Evolutionary conservation across 2,113 vertebrate genomes (phyloP).

Genomic region (Dendropsophus ebraccatus): DNA sequence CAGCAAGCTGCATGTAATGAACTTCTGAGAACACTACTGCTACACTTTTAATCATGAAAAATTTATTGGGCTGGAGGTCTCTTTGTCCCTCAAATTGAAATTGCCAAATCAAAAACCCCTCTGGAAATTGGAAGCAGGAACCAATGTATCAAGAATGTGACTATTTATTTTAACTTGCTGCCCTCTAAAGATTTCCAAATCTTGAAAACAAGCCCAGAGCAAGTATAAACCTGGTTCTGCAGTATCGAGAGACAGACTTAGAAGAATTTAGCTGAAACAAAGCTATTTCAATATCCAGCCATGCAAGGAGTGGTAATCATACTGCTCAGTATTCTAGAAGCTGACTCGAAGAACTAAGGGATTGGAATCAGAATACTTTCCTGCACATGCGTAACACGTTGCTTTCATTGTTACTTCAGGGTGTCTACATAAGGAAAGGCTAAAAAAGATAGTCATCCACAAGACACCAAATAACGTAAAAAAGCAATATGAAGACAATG

Average conservation of each 20-base stretch:
- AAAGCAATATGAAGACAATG: neutral
- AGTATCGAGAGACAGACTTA: slow-evolving; percentile 38
- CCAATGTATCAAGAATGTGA: slow-evolving; percentile 38
- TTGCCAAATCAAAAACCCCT: slow-evolving; percentile 59
- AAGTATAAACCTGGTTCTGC: slow-evolving; percentile 48
- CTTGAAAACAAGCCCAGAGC: slow-evolving; percentile 55
- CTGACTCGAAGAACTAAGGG: neutral
- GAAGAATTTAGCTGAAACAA: slow-evolving; percentile 50
- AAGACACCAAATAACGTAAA: neutral
- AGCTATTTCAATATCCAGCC: slow-evolving; percentile 40
- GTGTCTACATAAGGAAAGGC: neutral
- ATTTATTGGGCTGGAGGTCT: slow-evolving; percentile 60
- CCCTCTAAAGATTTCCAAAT: slow-evolving; percentile 56
- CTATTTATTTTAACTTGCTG: slow-evolving; percentile 52
- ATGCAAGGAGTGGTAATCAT: slow-evolving; percentile 20
- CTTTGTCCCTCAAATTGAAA: slow-evolving; percentile 56
- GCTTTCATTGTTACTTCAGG: neutral
- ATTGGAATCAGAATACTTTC: neutral
- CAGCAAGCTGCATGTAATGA: slow-evolving; percentile 62
- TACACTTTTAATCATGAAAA: slow-evolving; percentile 64
- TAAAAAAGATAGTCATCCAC: neutral
- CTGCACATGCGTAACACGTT: neutral
- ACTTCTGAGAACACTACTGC: slow-evolving; percentile 59
- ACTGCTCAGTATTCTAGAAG: slow-evolving; percentile 5
- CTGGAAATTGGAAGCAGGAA: slow-evolving; percentile 57